Evolutionary conservation across 37 sponge, comb jelly and placozoan species (phyloP).

Genomic region (Tethya wilhelma): DNA sequence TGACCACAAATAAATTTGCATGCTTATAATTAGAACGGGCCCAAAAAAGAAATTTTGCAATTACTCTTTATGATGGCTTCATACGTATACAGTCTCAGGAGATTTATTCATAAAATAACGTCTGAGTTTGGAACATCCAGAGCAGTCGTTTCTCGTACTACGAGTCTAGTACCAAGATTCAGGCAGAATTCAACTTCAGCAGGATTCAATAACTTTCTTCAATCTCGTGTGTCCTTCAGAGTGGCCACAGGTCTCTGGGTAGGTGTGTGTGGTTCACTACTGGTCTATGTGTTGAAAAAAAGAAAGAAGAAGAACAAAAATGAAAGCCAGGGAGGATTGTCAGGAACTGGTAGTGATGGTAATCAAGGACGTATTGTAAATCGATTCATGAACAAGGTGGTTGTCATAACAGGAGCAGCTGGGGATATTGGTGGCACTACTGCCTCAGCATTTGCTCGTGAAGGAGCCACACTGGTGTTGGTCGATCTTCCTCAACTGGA

Average conservation of each 20-base stretch:
- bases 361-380: background rate
- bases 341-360: background rate
- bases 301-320: background rate
- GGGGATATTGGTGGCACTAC: slow-evolving; percentile 85
- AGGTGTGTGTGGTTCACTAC: background rate
- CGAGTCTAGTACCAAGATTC: no score
- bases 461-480: slow-evolving; percentile 72
- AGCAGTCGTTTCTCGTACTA: no score
- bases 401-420: slow-evolving; percentile 87
- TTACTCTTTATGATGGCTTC: no score
- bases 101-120: no score
- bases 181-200: no score
- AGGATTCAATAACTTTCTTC: background rate
- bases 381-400: slow-evolving; percentile 45
- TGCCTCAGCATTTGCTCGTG: slow-evolving; percentile 58
- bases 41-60: no score
- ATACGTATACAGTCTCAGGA: no score
- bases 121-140: no score
- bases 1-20: no score
- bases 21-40: no score
- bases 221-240: slow-evolving; percentile 3
- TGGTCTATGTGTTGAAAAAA: slow-evolving; percentile 4
- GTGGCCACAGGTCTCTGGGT: slow-evolving; percentile 7
- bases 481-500: slow-evolving; percentile 60
- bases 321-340: background rate